Base-by-base conservation (phyloP, 2,888 invertebrate species). In the Cantharis nigra region DNA sequence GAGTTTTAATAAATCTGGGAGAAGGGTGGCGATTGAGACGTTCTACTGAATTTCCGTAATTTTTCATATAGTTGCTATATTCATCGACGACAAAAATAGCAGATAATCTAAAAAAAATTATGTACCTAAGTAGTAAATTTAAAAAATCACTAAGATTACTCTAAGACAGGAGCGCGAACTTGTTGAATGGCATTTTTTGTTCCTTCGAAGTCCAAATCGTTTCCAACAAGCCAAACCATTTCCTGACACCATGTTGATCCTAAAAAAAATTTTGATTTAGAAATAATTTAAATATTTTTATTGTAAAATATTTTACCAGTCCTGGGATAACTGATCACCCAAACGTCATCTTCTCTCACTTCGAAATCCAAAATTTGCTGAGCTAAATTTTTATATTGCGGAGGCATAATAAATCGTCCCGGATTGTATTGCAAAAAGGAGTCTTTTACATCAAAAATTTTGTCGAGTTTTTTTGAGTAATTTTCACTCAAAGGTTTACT, bases 201-300 rank as follows among this genome's bases (percentile, higher is more conserved):
- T 20, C 91, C 92, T 83, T 94, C 93, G 83, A 93, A 95, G 86
- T 98, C 92, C 80, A 96, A 89, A 83, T 94, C 92, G 83, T 96
- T 94, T 3, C 94, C 93, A 77, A 98, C 92, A n/a, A 97, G 90
- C 95, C 97, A 98, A 2, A 96, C 92, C 93, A 98, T 96, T 90
- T 98, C 97, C 85, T 97, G 97, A 0, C 95, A 93, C 97, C 97
- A 98, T 0, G 97, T 97, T 20, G 97, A 97, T 13, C 95, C 95
- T 95, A 79, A 28, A 84, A 69, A 23, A 1, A 49, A 67, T 0
- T 23, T 23, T 20, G 0, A 16, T 11, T 30, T 30, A 10, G 10
- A 3, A 30, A 14, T n/a, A 62, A 26, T 62, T 62, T 26, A 23
- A 11, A 63, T n/a, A 9, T 71, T 11, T 10, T 63, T 9, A 14